Evolutionary conservation across 1,140 invertebrate species (phyloP), one percentile per base, ranked within the genome.

Genomic region (Andrena cerasifolii): DNA sequence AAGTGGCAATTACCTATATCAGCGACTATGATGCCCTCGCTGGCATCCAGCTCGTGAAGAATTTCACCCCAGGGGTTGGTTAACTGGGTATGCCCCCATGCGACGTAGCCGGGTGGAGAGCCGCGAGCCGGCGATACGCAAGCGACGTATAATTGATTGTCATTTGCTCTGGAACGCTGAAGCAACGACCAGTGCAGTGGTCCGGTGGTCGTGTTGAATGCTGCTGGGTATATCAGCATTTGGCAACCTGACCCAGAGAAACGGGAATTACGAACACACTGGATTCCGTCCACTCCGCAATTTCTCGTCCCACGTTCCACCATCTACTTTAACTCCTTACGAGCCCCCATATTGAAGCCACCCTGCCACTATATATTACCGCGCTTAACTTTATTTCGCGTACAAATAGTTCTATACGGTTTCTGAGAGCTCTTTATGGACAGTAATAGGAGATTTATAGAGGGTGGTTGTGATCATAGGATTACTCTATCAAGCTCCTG

Each of bases 181-280:
- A 99, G 92, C 2, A 99, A 91, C 86, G 98, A 96, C 98, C 98
- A 99, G 90, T 99, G 98, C 14, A 96, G 91, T 0, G 98, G 98
- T 0, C 98, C 98, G 0, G 98, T 99, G 14, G 97, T 98, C 96
- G 98, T 97, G 91, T 98, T 99, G 89, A 99, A 99, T 16, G 98
- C 98, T 56, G 96, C 97, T n/a, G 98, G 98, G 91, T 98, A 99
- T 12, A 99, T 92, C 18, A 98, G 90, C 85, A 98, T 92, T 66
- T 97, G 94, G 87, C 97, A 98, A 3, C 97, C 97, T 96, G 83
- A 79, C 82, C 88, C 26, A 62, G 21, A 66, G 26, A 47, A 67
- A 56, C 21, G 3, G 36, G 21, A 31, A 62, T n/a, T 62, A 61
- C 33, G 68, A 49, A 33, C 2, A 16, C 16, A 33, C 8, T 1